These are phyloP conservation scores for Cyclophora albipunctata DNA, from an alignment of 2,888 invertebrate species.

Conservation along the genomic window DNA sequence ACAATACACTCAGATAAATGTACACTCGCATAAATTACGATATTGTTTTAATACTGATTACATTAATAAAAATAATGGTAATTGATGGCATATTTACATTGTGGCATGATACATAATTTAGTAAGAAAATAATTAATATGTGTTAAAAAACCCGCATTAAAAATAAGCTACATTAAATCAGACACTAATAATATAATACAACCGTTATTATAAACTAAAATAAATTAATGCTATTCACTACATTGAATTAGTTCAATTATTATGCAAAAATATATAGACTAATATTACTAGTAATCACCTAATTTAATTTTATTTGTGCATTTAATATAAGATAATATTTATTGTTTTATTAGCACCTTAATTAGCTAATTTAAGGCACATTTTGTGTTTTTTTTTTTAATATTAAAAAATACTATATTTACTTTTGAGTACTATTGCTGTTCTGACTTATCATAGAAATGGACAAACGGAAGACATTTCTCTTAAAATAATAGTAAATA, in stretches of 20 bases:
- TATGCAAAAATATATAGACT: constrained; percentile 15
- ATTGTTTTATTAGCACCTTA: constrained; percentile 18
- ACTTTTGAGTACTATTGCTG: too few relatives aligned
- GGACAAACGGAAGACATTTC: constrained; percentile 6
- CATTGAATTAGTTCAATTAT: constrained; percentile 18
- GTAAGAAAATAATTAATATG: constrained; percentile 27
- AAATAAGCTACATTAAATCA: constrained; percentile 40
- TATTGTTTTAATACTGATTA: constrained; percentile 73
- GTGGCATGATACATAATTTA: constrained; percentile 46
- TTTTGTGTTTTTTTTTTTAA: neutral
- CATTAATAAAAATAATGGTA: constrained; percentile 59
- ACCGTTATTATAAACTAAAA: constrained; percentile 37
- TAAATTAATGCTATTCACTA: constrained; percentile 50
- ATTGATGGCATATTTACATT: constrained; percentile 66
- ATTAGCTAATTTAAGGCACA: constrained; percentile 20
- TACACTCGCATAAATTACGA: constrained; percentile 54
- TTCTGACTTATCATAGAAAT: too few relatives aligned
- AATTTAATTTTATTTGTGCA: constrained; percentile 1
- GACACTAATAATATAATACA: constrained; percentile 44
- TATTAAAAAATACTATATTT: too few relatives aligned
- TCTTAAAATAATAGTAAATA: too few relatives aligned
- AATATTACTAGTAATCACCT: too few relatives aligned
- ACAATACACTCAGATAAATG: constrained; percentile 12
- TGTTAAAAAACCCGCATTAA: constrained; percentile 60
- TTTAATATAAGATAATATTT: neutral